Percentiles rank a stretch among this genome's conserved stretches.
Conservation (phyloP, 2,113 vertebrate species). For the Lepus americanus region DNA sequence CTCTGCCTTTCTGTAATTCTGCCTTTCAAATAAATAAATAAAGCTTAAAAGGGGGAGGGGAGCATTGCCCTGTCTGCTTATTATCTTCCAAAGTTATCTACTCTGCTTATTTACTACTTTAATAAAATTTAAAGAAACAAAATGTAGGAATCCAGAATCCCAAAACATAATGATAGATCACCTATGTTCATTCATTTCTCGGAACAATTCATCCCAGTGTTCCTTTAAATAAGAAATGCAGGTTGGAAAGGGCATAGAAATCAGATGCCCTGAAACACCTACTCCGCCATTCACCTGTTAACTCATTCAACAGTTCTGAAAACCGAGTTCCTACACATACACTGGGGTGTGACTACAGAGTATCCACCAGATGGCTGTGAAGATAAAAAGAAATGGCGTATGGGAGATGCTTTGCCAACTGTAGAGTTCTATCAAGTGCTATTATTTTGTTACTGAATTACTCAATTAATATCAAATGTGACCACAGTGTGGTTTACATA, state of each 20-base stretch:
- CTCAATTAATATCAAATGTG: slow-evolving; percentile 37
- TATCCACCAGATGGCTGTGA: background rate
- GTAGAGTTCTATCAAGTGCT: background rate
- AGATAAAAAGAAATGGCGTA: slow-evolving; percentile 11
- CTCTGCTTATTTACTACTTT: background rate
- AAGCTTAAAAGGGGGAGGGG: too few species aligned
- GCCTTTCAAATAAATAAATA: too few species aligned
- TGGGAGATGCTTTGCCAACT: slow-evolving; percentile 2
- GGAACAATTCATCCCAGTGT: slow-evolving; percentile 20
- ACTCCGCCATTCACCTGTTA: background rate
- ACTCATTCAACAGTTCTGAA: slow-evolving; percentile 17
- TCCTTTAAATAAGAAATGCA: background rate
- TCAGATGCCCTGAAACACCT: background rate
- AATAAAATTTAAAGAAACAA: slow-evolving; percentile 36
- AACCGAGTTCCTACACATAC: background rate
- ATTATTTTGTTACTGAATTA: background rate
- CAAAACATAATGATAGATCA: background rate
- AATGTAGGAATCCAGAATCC: background rate
- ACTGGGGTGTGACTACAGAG: background rate
- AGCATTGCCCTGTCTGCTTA: background rate
- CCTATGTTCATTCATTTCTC: background rate
- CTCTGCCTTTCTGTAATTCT: too few species aligned
- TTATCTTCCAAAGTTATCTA: background rate
- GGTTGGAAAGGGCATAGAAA: background rate
- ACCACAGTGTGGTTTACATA: background rate